Evolutionary conservation across 2,113 vertebrate species (phyloP).

Genomic region (Columba livia): DNA sequence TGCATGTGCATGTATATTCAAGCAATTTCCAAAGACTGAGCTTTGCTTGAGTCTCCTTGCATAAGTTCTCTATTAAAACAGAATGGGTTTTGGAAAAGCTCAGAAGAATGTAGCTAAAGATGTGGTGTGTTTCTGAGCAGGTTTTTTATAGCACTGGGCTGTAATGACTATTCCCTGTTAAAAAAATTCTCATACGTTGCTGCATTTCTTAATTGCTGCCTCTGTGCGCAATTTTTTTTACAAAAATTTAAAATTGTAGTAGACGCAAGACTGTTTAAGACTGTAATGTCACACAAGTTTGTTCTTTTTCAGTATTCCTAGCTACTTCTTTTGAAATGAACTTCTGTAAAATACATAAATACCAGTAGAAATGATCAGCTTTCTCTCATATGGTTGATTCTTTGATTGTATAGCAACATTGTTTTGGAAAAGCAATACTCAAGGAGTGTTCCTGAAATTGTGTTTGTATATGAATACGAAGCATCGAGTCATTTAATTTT

Average conservation of each 20-base stretch:
- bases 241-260: background rate
- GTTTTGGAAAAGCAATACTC: background rate
- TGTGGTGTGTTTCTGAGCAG: background rate
- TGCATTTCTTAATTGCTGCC: background rate
- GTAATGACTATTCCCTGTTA: background rate
- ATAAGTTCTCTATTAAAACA: background rate
- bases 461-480: background rate
- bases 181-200: background rate
- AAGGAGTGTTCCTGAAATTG: rapidly evolving
- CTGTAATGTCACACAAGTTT: background rate
- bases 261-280: background rate
- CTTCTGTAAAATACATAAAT: background rate
- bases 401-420: background rate
- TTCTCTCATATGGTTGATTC: background rate
- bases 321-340: background rate
- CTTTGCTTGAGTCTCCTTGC: background rate
- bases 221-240: background rate
- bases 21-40: background rate
- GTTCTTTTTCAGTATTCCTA: background rate
- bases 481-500: background rate
- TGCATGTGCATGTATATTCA: background rate
- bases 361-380: background rate
- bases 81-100: background rate
- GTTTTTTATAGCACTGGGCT: background rate
- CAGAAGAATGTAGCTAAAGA: background rate